Percentiles rank a stretch among this genome's conserved stretches.
Conservation (phyloP, 2,113 vertebrate genomes). For the Ibidorhyncha struthersii region DNA sequence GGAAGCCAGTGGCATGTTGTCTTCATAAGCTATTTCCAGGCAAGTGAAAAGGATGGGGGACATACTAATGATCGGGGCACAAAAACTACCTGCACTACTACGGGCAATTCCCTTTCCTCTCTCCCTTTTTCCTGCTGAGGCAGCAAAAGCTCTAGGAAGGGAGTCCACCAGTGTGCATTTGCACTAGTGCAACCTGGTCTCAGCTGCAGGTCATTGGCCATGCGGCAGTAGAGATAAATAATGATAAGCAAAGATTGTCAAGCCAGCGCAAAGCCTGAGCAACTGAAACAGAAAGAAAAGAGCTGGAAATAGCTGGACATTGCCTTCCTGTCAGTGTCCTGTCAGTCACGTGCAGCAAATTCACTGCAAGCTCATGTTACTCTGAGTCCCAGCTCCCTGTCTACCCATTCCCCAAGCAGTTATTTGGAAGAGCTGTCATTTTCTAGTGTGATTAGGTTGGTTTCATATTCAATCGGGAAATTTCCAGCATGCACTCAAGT, state of each 20-base stretch:
- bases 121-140: not conserved
- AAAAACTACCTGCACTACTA: not conserved
- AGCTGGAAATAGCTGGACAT: not conserved
- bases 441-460: not conserved
- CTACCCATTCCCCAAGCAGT: not conserved
- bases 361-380: not conserved
- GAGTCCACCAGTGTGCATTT: not conserved
- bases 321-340: not conserved
- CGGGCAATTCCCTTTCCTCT: not conserved
- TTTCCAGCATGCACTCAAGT: not conserved
- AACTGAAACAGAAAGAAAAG: constrained; percentile 45
- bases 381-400: not conserved
- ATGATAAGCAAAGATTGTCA: not conserved
- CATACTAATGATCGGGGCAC: not conserved
- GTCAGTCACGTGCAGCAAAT: not conserved
- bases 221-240: not conserved
- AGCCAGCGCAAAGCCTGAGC: not conserved
- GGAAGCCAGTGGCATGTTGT: rapidly evolving
- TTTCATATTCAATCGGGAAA: not conserved
- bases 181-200: not conserved
- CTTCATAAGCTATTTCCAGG: not conserved
- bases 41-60: not conserved
- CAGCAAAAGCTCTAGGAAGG: not conserved
- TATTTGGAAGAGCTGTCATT: not conserved
- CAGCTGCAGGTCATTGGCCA: rapidly evolving